Evolutionary conservation across 2,113 vertebrate species (phyloP), one percentile per base, ranked within the genome.

Genomic region (Osmerus mordax): DNA sequence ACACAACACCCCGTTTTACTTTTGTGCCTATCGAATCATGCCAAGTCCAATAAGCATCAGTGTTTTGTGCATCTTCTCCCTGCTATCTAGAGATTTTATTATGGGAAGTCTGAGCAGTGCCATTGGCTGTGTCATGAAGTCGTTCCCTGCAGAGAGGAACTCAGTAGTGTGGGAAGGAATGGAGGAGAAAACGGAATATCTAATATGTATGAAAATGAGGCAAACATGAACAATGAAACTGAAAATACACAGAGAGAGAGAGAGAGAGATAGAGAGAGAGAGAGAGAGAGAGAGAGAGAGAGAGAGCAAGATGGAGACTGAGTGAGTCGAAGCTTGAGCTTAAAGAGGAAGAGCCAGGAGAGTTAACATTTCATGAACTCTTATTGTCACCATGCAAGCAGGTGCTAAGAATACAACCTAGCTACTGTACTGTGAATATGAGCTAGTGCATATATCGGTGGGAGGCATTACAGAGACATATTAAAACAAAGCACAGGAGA

Each of bases 141-240:
- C 21, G 60, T 16, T 75, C 55, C 72, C 69, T 59, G 67, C 51
- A 58, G 65, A 74, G 63, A 71, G 56, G 29, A 81, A 23, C 67
- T 18, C 21, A 32, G 25, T 11, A 41, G 25, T 19, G 28, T 71
- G 14, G 15, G 32, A 77, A 32, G 52, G 59, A 66, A 80, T 62
- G 51, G 66, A 76, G 74, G 53, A 69, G 59, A 73, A 67, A 55
- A 60, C 56, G 32, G 67, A 71, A 76, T 75, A 73, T 78, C 72
- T 77, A 71, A 76, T 84, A 80, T 83, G 73, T 77, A 83, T 85
- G 83, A 83, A 84, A 85, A 85, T 82, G 67, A 83, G 67, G 69
- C 76, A 73, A 81, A 80, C 67, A 81, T 36, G 77, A 64, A 78
- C 41, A 21, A 80, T 70, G 55, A 59, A 61, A 67, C 67, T 53